A percentile compares a stretch with the other conserved stretches of the same genome.
Evolutionary conservation across 2,888 invertebrate species (phyloP).

Genomic region (Harmothoe impar): DNA sequence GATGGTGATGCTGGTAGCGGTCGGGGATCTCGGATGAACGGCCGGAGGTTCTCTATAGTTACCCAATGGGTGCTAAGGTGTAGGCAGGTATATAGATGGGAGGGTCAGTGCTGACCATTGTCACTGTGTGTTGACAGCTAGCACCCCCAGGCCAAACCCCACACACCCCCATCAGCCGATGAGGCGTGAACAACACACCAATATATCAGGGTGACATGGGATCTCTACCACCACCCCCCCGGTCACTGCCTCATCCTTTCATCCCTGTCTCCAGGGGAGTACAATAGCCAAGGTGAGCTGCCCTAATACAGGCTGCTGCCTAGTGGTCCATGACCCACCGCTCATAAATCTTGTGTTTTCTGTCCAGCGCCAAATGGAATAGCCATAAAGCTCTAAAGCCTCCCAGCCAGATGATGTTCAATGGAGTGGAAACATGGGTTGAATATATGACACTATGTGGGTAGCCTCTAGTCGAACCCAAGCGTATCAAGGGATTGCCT

Average conservation of each 20-base stretch:
- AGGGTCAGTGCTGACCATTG: no score
- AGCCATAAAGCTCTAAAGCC: conserved; percentile 17
- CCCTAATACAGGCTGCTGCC: not conserved
- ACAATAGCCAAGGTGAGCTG: not conserved
- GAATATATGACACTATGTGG: no score
- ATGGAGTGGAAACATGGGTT: conserved; percentile 9
- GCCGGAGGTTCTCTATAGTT: no score
- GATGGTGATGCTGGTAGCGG: no score
- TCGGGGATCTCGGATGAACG: no score
- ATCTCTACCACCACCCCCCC: not conserved
- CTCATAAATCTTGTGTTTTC: conserved; percentile 14
- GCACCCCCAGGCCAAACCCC: not conserved
- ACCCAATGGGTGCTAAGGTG: no score
- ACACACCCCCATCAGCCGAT: not conserved
- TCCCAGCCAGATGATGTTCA: not conserved
- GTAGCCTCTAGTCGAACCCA: no score
- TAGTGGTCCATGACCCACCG: not conserved
- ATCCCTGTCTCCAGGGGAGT: not conserved
- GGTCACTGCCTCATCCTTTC: not conserved
- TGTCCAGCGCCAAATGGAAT: not conserved
- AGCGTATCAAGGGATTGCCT: no score
- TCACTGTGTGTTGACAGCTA: not conserved
- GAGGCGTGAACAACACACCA: conserved; percentile 9
- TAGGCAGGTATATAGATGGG: no score
- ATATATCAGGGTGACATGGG: not conserved